Percentiles rank a stretch among this genome's conserved stretches.
Conservation (phyloP, 2,797 vertebrate genomes). For the Cyprinella venusta region DNA sequence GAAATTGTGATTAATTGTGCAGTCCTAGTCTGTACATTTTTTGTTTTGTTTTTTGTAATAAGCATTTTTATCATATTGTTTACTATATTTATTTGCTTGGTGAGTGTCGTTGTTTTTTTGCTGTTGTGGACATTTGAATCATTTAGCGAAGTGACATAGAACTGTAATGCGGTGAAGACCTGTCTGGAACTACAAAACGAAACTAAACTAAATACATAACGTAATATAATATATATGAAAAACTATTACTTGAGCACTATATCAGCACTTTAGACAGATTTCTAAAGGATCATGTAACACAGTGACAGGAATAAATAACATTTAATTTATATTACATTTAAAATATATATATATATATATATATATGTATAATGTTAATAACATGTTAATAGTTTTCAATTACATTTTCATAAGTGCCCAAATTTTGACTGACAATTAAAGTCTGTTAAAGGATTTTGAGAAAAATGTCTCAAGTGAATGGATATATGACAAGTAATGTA, state of each 20-base stretch:
- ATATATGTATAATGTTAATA: no score
- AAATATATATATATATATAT: no score
- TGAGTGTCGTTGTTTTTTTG: no score
- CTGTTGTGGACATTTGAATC: no score
- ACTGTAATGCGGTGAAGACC: no score
- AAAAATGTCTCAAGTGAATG: not conserved
- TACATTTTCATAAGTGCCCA: not conserved
- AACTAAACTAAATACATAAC: not conserved
- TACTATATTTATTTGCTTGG: no score
- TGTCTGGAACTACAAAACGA: no score
- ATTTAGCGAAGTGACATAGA: no score
- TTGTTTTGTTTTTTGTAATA: no score
- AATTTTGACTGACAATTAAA: not conserved
- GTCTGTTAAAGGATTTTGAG: not conserved
- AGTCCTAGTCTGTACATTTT: no score
- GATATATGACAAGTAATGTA: not conserved
- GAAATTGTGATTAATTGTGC: no score
- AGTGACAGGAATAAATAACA: not conserved
- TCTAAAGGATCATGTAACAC: not conserved
- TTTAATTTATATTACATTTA: not conserved
- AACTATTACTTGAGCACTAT: not conserved
- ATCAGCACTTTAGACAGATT: not conserved
- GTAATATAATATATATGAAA: not conserved
- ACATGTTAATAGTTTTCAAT: not conserved
- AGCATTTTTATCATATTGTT: no score